Evolutionary conservation across 2,113 vertebrate species (phyloP), one percentile per base, ranked within the genome.

Genomic region (Apaloderma vittatum): DNA sequence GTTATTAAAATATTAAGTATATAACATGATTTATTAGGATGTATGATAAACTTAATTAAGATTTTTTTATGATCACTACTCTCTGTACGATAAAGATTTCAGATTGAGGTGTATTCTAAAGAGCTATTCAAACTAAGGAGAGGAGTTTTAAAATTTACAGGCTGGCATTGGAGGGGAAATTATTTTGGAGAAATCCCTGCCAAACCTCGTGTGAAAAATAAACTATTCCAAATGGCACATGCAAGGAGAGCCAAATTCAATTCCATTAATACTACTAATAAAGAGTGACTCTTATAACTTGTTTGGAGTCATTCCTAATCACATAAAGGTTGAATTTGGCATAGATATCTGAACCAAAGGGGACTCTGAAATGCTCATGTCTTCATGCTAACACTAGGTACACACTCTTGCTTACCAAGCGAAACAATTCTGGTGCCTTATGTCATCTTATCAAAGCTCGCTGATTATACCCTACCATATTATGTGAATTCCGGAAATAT

Each of bases 161-260:
- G 37, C 73, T 72, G 68, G 61, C 75, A 91, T 88, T 54, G 12
- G 18, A 29, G 72, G 78, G 65, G 6, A 34, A 92, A 57, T 87
- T 86, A 68, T 90, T 85, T 73, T 77, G 72, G 86, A 91, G 68
- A 97, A 92, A 95, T 90, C 83, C 51, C 63, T 89, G 74, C 93
- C 96, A 97, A 93, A 96, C 71, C 91, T 96, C 88, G 76, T 95
- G 89, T 67, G 91, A 88, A 97, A 97, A 91, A 95, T 95, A 97
- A 97, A 90, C 67, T 95, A 24, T 92, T 97, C 93, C 84, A 86
- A 92, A 95, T 91, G 86, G 81, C 61, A 95, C 45, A 63, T 51
- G 52, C 66, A 90, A 76, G n/a, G 36, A 73, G 76, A 94, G 92
- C 94, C 95, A 97, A 97, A 96, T 82, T 63, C 75, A 87, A 22